phyloP scores from a whole-genome alignment of 2,113 vertebrate species.

The Jaculus jaculus region DNA sequence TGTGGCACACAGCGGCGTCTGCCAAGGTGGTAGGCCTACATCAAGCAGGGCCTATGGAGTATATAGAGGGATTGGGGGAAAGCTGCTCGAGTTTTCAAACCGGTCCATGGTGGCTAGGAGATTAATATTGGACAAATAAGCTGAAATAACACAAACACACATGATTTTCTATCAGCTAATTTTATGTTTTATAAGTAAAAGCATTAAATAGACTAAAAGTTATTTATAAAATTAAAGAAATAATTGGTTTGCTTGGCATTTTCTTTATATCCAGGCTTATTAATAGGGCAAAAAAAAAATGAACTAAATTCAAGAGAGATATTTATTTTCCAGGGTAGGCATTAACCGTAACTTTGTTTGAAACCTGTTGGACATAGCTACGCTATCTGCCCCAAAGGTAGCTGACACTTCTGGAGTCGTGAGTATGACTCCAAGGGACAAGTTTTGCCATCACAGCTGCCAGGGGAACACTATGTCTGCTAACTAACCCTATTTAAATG shows the following conservation, averaged over 20 bases:
- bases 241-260: background rate
- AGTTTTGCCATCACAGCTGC: background rate
- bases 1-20: background rate
- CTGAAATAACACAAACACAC: background rate
- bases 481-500: background rate
- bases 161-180: background rate
- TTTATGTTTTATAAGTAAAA: constrained; percentile 9
- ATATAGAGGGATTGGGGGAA: background rate
- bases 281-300: background rate
- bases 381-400: background rate
- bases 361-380: background rate
- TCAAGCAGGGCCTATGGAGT: rapidly evolving
- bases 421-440: background rate
- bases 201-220: background rate
- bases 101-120: background rate
- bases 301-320: background rate
- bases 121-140: background rate
- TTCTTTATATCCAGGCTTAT: background rate
- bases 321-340: background rate
- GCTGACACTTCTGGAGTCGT: background rate
- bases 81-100: background rate
- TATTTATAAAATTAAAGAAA: constrained; percentile 11
- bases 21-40: no score
- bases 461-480: background rate
- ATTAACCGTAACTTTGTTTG: background rate